A percentile compares a stretch with the other conserved stretches of the same genome.
These are phyloP conservation scores for Odontesthes bonariensis DNA, from an alignment of 2,113 vertebrate genomes.

Conservation along the genomic window DNA sequence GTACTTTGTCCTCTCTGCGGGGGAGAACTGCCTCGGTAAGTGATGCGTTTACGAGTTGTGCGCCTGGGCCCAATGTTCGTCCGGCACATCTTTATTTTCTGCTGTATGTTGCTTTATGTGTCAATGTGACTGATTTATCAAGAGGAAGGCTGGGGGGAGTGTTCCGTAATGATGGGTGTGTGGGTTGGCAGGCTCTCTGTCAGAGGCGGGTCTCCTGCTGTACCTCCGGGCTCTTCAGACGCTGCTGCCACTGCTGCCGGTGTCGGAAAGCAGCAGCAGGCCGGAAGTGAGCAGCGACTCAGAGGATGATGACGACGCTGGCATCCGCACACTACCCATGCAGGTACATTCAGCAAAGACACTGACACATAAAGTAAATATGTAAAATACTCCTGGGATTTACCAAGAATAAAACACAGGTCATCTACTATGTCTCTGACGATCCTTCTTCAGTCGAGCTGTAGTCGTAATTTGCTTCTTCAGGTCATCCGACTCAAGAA, in stretches of 20 bases:
- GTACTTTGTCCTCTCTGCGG: slow-evolving; percentile 93
- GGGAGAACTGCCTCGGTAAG: slow-evolving; percentile 91
- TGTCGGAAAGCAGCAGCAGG: slow-evolving; percentile 82
- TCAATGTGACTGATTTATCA: slow-evolving; percentile 16
- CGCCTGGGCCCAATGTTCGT: not conserved
- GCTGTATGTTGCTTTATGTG: not conserved
- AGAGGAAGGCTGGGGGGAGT: slow-evolving; percentile 7
- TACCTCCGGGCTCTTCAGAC: slow-evolving; percentile 92
- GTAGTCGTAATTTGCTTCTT: not conserved
- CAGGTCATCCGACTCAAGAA: not conserved
- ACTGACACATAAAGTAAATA: not conserved
- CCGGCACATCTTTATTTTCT: not conserved
- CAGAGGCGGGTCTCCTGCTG: slow-evolving; percentile 92
- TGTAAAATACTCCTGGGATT: not conserved
- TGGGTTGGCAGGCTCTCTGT: slow-evolving; percentile 85
- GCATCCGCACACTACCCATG: slow-evolving; percentile 76
- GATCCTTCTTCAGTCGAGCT: not conserved
- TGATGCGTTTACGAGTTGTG: not conserved
- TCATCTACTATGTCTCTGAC: too few species aligned
- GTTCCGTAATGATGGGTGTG: slow-evolving; percentile 14
- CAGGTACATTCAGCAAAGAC: slow-evolving; percentile 74
- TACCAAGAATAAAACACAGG: not conserved
- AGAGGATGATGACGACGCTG: slow-evolving; percentile 91
- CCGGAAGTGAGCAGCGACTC: slow-evolving; percentile 91
- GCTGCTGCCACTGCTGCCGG: slow-evolving; percentile 90